Evolutionary conservation across 2,888 invertebrate species (phyloP), one percentile per base, ranked within the genome.

Genomic region (Phaedon cochleariae): DNA sequence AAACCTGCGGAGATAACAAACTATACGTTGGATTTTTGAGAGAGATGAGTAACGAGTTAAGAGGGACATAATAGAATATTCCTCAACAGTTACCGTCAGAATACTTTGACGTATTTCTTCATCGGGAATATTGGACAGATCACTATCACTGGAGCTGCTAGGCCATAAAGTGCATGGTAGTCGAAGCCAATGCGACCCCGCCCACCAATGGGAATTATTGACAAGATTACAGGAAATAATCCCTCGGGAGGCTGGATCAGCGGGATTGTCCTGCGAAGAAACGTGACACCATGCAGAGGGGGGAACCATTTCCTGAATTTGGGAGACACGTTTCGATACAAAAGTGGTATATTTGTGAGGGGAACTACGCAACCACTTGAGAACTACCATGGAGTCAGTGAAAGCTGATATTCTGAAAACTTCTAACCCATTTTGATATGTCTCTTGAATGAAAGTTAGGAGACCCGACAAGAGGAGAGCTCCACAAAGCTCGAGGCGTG

Each of bases 401-500:
- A 55, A 64, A 55, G 37, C 54, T 21, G 59, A 45, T 2, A 59
- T 17, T n/a, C 22, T 22, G 26, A 10, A 10, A 22, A 63, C 21
- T 20, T 63, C 9, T 17, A 63, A 49, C n/a, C 26, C 7, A 5
- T 46, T 41, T 21, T 20, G 6, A 20, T 12, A 17, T 9, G 10
- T n/a, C 15, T 52, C 12, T 12, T 22, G 6, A n/a, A 51, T 26
- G 21, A 20, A 15, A 18, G n/a, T 34, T 9, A 48, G 15, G 5
- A 31, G 41, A 17, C 48, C 22, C 20, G 60, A 29, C 22, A 54
- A 22, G 17, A 52, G 49, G 12, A 63, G 22, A 15, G 65, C 65
- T 26, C 57, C 70, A 60, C 65, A 65, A 15, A 68, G 52, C 37
- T 70, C 65, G 26, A 68, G 45, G 17, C 68, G 49, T 31, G 68